These are phyloP conservation scores for Seira ritae DNA, from an alignment of 2,888 invertebrate genomes.

Conservation along the genomic window DNA sequence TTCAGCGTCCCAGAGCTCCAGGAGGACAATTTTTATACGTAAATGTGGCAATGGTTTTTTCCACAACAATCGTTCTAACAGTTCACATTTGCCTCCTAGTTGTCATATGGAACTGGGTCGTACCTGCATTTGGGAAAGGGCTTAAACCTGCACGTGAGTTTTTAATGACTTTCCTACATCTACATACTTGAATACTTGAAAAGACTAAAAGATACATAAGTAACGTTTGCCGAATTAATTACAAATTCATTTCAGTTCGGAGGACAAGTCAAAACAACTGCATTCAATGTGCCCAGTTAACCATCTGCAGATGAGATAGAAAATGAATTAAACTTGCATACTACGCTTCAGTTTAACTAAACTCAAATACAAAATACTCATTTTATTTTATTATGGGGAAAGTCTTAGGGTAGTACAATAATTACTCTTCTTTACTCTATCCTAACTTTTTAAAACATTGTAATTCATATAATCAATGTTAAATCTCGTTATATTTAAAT, in stretches of 20 bases:
- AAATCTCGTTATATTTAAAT: background rate
- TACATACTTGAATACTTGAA: no score
- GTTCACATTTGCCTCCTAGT: constrained; percentile 60
- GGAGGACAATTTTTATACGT: constrained; percentile 54
- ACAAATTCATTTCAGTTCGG: constrained; percentile 36
- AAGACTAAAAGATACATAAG: no score
- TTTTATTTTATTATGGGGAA: constrained; percentile 13
- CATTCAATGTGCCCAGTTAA: constrained; percentile 67
- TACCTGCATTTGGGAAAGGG: constrained; percentile 47
- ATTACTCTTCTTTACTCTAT: background rate
- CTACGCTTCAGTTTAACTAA: background rate
- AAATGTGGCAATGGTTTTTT: constrained; percentile 58
- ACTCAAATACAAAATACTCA: constrained; percentile 17
- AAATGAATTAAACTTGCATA: background rate
- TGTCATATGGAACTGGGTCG: constrained; percentile 63
- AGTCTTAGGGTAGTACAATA: background rate
- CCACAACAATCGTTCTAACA: constrained; percentile 45
- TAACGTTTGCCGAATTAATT: background rate
- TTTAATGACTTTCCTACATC: background rate
- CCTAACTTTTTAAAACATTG: background rate
- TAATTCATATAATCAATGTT: no score
- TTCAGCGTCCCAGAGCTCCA: constrained; percentile 57
- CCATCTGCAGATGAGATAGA: constrained; percentile 59
- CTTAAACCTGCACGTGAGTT: constrained; percentile 37
- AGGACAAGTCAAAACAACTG: constrained; percentile 64